Percentiles rank a stretch among this genome's conserved stretches.
These are phyloP conservation scores for Selenia dentaria DNA, from an alignment of 2,888 invertebrate species.

Conservation along the genomic window DNA sequence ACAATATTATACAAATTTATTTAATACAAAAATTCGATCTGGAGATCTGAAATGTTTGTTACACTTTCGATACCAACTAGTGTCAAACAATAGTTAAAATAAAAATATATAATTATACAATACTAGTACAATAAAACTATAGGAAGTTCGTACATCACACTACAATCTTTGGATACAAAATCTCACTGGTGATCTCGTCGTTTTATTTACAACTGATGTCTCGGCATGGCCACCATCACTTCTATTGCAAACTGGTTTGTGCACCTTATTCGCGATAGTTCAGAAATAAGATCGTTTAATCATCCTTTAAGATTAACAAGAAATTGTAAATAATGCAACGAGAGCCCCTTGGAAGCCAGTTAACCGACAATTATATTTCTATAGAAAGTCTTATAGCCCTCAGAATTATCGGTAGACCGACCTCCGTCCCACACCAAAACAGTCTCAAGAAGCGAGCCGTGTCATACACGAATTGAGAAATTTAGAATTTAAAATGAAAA, in stretches of 20 bases:
- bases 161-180: constrained; percentile 82
- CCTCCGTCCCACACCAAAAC: constrained; percentile 56
- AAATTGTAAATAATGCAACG: constrained; percentile 31
- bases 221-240: too few relatives aligned
- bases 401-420: constrained; percentile 9
- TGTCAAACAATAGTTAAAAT: constrained; percentile 71
- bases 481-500: constrained; percentile 50
- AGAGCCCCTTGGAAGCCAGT: constrained; percentile 35
- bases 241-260: too few relatives aligned
- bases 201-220: constrained; percentile 24
- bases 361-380: constrained; percentile 8
- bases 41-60: constrained; percentile 62
- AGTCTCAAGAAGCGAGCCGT: constrained; percentile 75
- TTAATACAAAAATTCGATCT: constrained; percentile 54
- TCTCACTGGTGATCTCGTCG: constrained; percentile 50
- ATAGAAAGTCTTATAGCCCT: constrained; percentile 1
- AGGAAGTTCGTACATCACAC: constrained; percentile 79
- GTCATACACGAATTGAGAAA: constrained; percentile 75
- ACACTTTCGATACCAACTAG: constrained; percentile 59
- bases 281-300: too few relatives aligned
- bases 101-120: constrained; percentile 68
- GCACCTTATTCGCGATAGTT: too few relatives aligned
- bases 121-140: constrained; percentile 78
- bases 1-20: constrained; percentile 17
- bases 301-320: too few relatives aligned